A percentile compares a stretch with the other conserved stretches of the same genome.
Conservation (phyloP, 2,797 vertebrate species). For the Cynopterus sphinx region DNA sequence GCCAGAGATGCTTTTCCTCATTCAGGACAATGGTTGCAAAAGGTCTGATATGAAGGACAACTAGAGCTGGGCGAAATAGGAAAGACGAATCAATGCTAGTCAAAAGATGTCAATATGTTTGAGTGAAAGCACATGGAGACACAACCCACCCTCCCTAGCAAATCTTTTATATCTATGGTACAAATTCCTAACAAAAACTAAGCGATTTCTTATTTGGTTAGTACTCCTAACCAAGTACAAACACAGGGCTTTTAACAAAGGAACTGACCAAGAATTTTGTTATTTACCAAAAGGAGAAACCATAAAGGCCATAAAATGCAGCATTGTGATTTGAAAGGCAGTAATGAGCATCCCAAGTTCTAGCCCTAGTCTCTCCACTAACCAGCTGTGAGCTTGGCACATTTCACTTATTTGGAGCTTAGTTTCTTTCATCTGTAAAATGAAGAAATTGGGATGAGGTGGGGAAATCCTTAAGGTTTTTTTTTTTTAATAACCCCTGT, state of each 20-base stretch:
- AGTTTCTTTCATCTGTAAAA: constrained; percentile 25
- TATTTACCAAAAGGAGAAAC: background rate
- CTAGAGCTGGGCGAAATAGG: background rate
- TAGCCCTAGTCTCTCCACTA: background rate
- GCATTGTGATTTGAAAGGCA: background rate
- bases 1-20: background rate
- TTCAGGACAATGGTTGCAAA: background rate
- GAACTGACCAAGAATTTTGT: background rate
- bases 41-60: background rate
- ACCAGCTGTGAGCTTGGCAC: background rate
- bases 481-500: background rate
- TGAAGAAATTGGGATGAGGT: background rate
- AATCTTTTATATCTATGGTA: background rate
- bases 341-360: background rate
- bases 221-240: constrained; percentile 6
- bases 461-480: background rate
- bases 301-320: background rate
- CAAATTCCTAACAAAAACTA: background rate
- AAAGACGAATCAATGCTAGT: background rate
- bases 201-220: background rate
- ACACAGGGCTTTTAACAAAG: background rate
- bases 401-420: background rate
- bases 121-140: background rate
- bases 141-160: background rate
- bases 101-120: background rate